Evolutionary conservation across 2,113 vertebrate species (phyloP), one percentile per base, ranked within the genome.

Genomic region (Apodemus speciosus): DNA sequence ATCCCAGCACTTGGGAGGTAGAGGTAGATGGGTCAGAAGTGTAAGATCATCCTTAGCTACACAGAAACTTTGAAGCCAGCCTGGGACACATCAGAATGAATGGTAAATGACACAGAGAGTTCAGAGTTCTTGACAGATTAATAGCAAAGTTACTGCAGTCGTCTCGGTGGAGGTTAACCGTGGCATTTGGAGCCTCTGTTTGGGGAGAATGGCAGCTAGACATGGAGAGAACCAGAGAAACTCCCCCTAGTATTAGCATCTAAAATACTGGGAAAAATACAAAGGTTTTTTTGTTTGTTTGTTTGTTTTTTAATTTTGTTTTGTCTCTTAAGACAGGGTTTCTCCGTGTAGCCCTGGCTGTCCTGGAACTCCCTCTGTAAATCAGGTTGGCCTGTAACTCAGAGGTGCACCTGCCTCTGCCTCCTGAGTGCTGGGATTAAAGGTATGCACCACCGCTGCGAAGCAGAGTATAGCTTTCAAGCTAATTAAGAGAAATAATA

Each of bases 401-500:
- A 72, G 9, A 72, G n/a, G 10, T 40, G 18, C n/a, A 21, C n/a
- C n/a, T 72, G 68, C n/a, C 69, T 72, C 69, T 72, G 69, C n/a
- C 69, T 72, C 69, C 69, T 40, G n/a, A 40, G n/a, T 23, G n/a
- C 69, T 40, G 20, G n/a, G n/a, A 40, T 72, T 72, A 40, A 72
- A 72, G 3, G 69, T 4, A 9, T 23, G n/a, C 9, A 38, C 69
- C n/a, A 72, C 69, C 72, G 14, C 23, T 27, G 11, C 72, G 23
- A 27, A 46, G 40, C 72, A 73, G 14, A 72, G 38, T 21, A 9
- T 56, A 71, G 76, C 60, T 87, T 92, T 69, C 46, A 91, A 88
- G 79, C 35, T 64, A 72, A 73, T 79, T 79, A 84, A 88, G 77
- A 84, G 77, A 64, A 90, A 88, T 20, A 69, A 53, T n/a, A 86